Conservation (phyloP, 2,113 vertebrate species). For the Callopanchax toddi region DNA sequence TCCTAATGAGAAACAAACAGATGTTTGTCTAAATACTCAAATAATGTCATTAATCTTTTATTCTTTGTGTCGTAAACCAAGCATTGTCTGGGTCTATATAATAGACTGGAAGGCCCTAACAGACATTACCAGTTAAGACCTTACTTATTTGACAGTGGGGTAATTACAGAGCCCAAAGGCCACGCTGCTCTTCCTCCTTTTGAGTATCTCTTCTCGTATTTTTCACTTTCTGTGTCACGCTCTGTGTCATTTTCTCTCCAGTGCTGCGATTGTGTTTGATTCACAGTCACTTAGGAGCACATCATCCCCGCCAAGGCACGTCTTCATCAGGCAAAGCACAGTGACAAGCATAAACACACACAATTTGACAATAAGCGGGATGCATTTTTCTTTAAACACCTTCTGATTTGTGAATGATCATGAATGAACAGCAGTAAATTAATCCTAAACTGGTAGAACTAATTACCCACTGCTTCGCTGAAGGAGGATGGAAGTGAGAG, state of each 20-base stretch:
- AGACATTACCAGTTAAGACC: slow-evolving; percentile 72
- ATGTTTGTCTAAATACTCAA: slow-evolving; percentile 29
- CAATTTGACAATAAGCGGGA: slow-evolving; percentile 38
- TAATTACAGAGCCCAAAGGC: slow-evolving; percentile 64
- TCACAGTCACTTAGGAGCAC: slow-evolving; percentile 45
- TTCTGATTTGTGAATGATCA: slow-evolving; percentile 28
- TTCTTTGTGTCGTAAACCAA: slow-evolving; percentile 48
- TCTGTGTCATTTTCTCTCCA: slow-evolving; percentile 28
- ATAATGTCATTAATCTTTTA: slow-evolving; percentile 43
- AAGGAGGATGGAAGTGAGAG: slow-evolving; percentile 29
- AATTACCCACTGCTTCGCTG: slow-evolving; percentile 59
- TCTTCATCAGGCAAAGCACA: slow-evolving; percentile 44
- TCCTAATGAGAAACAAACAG: too few species aligned
- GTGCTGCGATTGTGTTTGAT: slow-evolving; percentile 45
- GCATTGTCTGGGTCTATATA: slow-evolving; percentile 48
- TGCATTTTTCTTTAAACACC: slow-evolving; percentile 46
- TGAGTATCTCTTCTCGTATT: neutral
- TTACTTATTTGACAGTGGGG: slow-evolving; percentile 75
- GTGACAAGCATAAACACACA: slow-evolving; percentile 28
- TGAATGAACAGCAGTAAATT: slow-evolving; percentile 42
- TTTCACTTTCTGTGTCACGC: neutral
- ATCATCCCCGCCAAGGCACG: slow-evolving; percentile 26
- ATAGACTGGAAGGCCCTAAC: slow-evolving; percentile 56
- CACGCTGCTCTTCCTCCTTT: neutral
- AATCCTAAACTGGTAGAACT: slow-evolving; percentile 45